phyloP scores from a whole-genome alignment of 2,888 invertebrate genomes.

The Baccha elongata region DNA sequence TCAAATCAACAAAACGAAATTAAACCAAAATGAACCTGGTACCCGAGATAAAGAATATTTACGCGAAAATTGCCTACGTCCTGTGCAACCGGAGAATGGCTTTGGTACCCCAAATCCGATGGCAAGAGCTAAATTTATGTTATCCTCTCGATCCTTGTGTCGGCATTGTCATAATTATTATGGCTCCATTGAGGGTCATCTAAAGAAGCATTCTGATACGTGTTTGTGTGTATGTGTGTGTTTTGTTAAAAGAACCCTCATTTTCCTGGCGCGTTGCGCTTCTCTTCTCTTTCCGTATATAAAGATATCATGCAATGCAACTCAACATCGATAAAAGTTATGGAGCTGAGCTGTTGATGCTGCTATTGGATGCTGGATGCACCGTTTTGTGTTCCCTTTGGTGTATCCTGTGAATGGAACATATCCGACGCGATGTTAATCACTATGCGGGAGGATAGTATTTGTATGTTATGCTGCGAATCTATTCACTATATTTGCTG shows the following conservation, averaged over 20 bases:
- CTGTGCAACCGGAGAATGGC: conserved; percentile 17
- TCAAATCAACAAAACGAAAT: conserved; percentile 2
- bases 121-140: conserved; percentile 59
- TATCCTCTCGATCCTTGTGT: conserved; percentile 51
- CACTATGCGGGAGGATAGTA: conserved; percentile 27
- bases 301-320: neutral
- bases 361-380: neutral
- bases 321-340: conserved; percentile 28
- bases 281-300: conserved; percentile 4
- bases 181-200: conserved; percentile 69
- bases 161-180: conserved; percentile 68
- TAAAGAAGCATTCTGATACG: neutral
- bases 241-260: conserved; percentile 6
- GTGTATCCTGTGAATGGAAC: conserved; percentile 34
- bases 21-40: neutral
- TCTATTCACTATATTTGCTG: conserved; percentile 52
- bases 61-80: conserved; percentile 58
- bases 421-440: conserved; percentile 46
- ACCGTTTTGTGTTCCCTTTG: conserved; percentile 18
- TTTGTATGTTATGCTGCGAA: conserved; percentile 32
- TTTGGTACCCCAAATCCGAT: conserved; percentile 43
- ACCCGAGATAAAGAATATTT: conserved; percentile 48
- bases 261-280: conserved; percentile 1
- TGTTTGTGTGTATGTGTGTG: neutral
- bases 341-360: neutral